Conservation (phyloP, 1,140 invertebrate species). For the Lithobius niger region DNA sequence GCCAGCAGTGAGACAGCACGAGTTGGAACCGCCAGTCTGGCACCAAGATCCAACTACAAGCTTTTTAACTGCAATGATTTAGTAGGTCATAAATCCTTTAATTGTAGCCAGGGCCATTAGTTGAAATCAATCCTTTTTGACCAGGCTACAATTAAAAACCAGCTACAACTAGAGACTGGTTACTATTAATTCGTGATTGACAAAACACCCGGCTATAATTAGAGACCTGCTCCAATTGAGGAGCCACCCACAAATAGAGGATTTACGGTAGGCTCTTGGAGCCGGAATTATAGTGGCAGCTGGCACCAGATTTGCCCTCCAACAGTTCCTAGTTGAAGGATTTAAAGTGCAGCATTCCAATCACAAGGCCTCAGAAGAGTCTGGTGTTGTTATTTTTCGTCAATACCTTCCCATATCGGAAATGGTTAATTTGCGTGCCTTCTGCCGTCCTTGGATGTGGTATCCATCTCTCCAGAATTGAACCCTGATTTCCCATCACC, state of each 20-base stretch:
- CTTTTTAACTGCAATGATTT: slow-evolving; percentile 30
- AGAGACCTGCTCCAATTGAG: too few species aligned
- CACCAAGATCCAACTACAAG: slow-evolving; percentile 31
- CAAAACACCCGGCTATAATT: too few species aligned
- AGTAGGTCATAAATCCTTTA: too few species aligned
- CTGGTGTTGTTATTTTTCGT: slow-evolving; percentile 78
- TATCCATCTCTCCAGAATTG: slow-evolving; percentile 62
- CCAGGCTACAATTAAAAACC: too few species aligned
- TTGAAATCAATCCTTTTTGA: too few species aligned
- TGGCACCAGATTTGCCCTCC: slow-evolving; percentile 85
- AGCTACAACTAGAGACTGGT: too few species aligned
- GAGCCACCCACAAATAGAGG: too few species aligned
- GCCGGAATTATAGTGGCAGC: slow-evolving; percentile 52
- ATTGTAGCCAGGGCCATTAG: too few species aligned
- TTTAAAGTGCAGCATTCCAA: slow-evolving; percentile 84
- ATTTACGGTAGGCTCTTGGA: slow-evolving; percentile 40
- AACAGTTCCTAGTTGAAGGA: slow-evolving; percentile 71
- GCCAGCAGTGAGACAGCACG: slow-evolving; percentile 18
- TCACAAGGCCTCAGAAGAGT: slow-evolving; percentile 62
- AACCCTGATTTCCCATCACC: slow-evolving; percentile 39
- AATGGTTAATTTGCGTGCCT: slow-evolving; percentile 79
- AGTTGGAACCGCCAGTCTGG: slow-evolving; percentile 16
- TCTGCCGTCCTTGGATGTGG: slow-evolving; percentile 84
- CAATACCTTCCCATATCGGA: slow-evolving; percentile 58
- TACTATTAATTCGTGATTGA: too few species aligned